Evolutionary conservation across 2,797 vertebrate species (phyloP).

Genomic region (Melopsittacus undulatus): DNA sequence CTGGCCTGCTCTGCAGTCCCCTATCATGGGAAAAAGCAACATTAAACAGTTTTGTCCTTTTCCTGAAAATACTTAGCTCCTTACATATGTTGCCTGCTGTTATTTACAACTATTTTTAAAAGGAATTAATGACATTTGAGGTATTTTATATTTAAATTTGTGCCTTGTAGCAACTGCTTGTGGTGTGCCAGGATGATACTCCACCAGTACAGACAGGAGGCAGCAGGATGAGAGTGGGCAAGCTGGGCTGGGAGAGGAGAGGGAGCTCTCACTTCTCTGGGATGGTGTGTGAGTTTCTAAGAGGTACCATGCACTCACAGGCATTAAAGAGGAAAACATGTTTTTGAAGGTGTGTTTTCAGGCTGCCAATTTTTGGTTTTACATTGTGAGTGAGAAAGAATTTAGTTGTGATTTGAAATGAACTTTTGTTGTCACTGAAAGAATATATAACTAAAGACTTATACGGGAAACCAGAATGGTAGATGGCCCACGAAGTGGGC

Average conservation of each 20-base stretch:
- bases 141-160: not conserved
- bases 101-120: not conserved
- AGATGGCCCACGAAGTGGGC: not conserved
- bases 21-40: not conserved
- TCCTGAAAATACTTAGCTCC: not conserved
- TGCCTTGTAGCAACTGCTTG: rapidly evolving
- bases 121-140: not conserved
- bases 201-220: not conserved
- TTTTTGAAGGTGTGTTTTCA: not conserved
- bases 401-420: not conserved
- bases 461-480: not conserved
- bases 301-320: not conserved
- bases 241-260: not conserved
- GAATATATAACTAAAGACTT: not conserved
- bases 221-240: not conserved
- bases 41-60: not conserved
- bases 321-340: not conserved
- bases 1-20: not conserved
- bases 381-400: not conserved
- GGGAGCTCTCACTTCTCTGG: not conserved
- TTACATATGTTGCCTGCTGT: not conserved
- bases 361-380: not conserved
- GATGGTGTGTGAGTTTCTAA: not conserved
- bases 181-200: rapidly evolving
- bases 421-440: not conserved